These are phyloP conservation scores for Muscicapa adusta DNA, from an alignment of 2,113 vertebrate species.

Conservation along the genomic window DNA sequence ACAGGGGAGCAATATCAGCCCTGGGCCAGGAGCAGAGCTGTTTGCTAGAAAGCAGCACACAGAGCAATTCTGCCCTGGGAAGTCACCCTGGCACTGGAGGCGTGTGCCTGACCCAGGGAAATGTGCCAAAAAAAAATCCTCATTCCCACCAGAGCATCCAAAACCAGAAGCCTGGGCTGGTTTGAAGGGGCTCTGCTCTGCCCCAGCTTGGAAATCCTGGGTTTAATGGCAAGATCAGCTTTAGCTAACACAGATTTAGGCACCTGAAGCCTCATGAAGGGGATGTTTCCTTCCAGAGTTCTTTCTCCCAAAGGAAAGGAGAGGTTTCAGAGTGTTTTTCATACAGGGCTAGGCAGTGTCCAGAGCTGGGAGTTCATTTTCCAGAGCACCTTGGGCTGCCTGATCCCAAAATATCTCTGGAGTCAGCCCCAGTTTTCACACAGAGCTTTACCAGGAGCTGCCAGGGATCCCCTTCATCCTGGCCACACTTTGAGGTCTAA, in stretches of 20 bases:
- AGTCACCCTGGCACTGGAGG: not conserved
- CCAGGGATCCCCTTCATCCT: rapidly evolving
- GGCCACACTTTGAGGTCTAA: not conserved
- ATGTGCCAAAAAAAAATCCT: not conserved
- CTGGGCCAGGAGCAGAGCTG: not conserved
- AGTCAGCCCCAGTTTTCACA: not conserved
- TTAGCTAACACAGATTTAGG: not conserved
- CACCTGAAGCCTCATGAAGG: not conserved
- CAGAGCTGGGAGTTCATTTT: not conserved
- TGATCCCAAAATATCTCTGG: not conserved
- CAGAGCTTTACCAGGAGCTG: not conserved
- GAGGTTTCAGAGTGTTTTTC: rapidly evolving
- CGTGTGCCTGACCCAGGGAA: not conserved
- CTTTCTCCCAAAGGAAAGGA: not conserved
- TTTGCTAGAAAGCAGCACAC: not conserved
- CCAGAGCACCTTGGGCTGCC: not conserved
- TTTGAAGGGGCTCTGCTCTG: not conserved
- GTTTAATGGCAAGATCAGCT: not conserved
- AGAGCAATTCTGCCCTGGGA: not conserved
- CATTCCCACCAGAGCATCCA: not conserved
- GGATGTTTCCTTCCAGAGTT: not conserved
- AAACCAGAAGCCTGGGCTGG: not conserved
- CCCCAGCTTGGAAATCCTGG: not conserved
- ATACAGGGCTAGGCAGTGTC: not conserved
- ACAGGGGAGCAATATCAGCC: rapidly evolving